These are phyloP conservation scores for Scatophagus argus DNA, from an alignment of 2,113 vertebrate species.

Conservation along the genomic window DNA sequence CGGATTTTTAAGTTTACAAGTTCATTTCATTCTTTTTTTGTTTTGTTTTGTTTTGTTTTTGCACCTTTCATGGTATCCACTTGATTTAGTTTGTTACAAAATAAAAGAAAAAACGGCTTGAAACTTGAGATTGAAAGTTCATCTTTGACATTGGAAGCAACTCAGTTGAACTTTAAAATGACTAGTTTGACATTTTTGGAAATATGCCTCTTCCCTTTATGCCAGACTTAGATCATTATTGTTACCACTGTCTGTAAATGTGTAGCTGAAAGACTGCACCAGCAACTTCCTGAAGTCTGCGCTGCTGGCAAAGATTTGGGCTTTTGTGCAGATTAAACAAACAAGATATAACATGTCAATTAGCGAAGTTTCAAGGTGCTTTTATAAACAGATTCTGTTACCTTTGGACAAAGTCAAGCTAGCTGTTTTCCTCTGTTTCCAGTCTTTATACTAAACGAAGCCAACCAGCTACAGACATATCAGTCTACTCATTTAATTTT, in stretches of 20 bases:
- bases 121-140: not conserved
- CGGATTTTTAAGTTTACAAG: no score
- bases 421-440: not conserved
- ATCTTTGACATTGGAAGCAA: not conserved
- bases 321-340: conserved; percentile 9
- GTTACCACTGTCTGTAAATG: conserved; percentile 4
- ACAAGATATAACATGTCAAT: conserved; percentile 13
- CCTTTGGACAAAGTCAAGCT: not conserved
- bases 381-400: not conserved
- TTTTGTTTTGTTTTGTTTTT: no score
- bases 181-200: not conserved
- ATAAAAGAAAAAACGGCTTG: not conserved
- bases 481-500: not conserved
- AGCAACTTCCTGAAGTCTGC: not conserved
- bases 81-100: not conserved
- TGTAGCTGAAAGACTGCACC: not conserved
- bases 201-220: not conserved
- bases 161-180: not conserved
- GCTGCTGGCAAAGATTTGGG: not conserved
- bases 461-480: not conserved
- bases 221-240: not conserved
- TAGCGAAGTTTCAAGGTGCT: not conserved
- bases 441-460: not conserved
- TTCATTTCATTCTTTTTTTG: no score
- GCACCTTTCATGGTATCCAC: not conserved